Base-by-base conservation (phyloP, 1,140 invertebrate species). In the Drosophila arizonae region DNA sequence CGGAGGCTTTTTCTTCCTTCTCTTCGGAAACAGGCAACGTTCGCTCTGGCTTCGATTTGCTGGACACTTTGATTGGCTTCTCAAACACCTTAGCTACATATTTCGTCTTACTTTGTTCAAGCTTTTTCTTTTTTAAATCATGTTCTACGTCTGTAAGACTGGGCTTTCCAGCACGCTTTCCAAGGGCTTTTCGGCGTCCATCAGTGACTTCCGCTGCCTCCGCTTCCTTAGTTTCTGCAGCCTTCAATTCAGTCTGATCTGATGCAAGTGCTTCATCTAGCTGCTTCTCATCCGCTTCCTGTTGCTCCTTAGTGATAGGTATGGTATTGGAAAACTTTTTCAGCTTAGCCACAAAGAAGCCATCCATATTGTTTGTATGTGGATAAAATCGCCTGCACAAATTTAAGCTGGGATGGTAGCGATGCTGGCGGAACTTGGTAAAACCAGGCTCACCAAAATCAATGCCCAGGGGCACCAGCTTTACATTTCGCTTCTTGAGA, bases 331-430 rank as follows among this genome's bases (percentile, higher is more conserved):
- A 97, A 91, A 98, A 96, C 90, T 99, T 99, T 92, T 98, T 98
- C 0, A 99, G 92, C 93, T 99, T 99, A 4, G 98, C 98, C 11
- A 99, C 98, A 94, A 98, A 99, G 92, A 99, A 99, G 33, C 99
- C 99, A 93, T 99, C 99, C 96, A 99, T 97, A 92, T 99, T 99
- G 91, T 99, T 98, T 13, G 96, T 96, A 92, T 99, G 99, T 4
- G 99, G 99, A 93, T 99, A 99, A 93, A 98, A 99, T 69, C 98
- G 93, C 92, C 95, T 95, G 0, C 97, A 96, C 21, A 98, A 92
- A 91, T 98, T 98, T 91, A 99, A 91, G 4, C 96, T 96, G 1
- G 97, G 97, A 93, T 99, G 97, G 93, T 98, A 99, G 77, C 98
- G 96, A 87, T 95, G 93, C 77, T 97, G 95, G 69, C 96, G 94